Conservation (phyloP, 2,797 vertebrate species). For the Selene dorsalis region DNA sequence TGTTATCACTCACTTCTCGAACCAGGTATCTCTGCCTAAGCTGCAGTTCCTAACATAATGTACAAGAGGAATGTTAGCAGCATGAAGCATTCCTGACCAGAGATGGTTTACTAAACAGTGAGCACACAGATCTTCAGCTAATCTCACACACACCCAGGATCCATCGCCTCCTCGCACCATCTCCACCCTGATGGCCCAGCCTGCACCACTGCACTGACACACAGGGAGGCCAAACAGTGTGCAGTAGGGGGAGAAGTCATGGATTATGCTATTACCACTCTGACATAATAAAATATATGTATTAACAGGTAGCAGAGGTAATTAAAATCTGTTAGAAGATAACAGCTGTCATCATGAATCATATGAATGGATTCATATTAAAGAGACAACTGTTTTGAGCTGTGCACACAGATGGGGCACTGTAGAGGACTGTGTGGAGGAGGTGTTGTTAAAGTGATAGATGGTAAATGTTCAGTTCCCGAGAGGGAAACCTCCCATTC, state of each 20-base stretch:
- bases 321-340: background rate
- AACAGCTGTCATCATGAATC: background rate
- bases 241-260: background rate
- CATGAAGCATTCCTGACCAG: slow-evolving; percentile 44
- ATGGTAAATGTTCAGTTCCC: background rate
- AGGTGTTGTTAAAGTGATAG: background rate
- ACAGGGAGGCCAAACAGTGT: background rate
- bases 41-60: slow-evolving; percentile 11
- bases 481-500: background rate
- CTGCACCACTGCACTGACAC: slow-evolving; percentile 14
- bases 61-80: slow-evolving; percentile 39
- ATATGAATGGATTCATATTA: background rate
- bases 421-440: slow-evolving; percentile 3
- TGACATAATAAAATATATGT: background rate
- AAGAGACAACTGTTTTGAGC: background rate
- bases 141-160: slow-evolving; percentile 30
- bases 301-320: background rate
- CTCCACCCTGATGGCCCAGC: slow-evolving; percentile 38
- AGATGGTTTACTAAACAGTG: slow-evolving; percentile 34
- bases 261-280: background rate
- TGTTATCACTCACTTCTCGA: slow-evolving; percentile 25
- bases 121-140: slow-evolving; percentile 31
- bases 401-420: background rate
- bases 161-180: slow-evolving; percentile 68
- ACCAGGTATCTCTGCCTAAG: slow-evolving; percentile 19